Evolutionary conservation across 2,797 vertebrate species (phyloP).

Genomic region (Potorous gilbertii): DNA sequence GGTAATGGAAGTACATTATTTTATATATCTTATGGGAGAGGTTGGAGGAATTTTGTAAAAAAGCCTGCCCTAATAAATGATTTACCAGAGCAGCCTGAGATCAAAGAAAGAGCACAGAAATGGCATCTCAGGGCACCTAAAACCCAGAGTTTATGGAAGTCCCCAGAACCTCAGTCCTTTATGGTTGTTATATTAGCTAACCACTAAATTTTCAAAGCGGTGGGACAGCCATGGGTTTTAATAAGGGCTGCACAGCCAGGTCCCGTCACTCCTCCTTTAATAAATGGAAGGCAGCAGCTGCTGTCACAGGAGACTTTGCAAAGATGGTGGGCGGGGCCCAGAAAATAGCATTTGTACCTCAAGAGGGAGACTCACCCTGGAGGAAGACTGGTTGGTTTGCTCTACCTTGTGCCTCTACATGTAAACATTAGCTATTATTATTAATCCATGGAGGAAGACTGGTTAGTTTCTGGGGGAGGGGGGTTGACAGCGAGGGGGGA

Average conservation of each 20-base stretch:
- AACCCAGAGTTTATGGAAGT: slow-evolving; percentile 82
- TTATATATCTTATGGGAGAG: slow-evolving; percentile 84
- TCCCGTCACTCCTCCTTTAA: slow-evolving; percentile 35
- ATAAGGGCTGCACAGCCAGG: slow-evolving; percentile 65
- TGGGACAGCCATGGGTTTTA: slow-evolving; percentile 68
- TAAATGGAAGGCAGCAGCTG: slow-evolving; percentile 22
- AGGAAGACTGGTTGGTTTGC: neutral
- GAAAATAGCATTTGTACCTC: neutral
- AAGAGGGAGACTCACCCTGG: neutral
- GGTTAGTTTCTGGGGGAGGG: too few relatives aligned
- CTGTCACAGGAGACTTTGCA: slow-evolving; percentile 32
- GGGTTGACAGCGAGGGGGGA: neutral
- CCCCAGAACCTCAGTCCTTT: slow-evolving; percentile 77
- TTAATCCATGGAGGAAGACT: neutral
- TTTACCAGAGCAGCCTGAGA: slow-evolving; percentile 84
- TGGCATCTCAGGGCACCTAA: slow-evolving; percentile 80
- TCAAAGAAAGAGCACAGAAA: slow-evolving; percentile 84
- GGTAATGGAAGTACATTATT: slow-evolving; percentile 71
- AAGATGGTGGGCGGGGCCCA: slow-evolving; percentile 18
- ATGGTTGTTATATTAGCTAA: slow-evolving; percentile 78
- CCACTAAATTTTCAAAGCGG: slow-evolving; percentile 81
- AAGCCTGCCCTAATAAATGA: slow-evolving; percentile 84
- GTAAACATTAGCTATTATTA: too few relatives aligned
- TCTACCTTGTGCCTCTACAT: too few relatives aligned
- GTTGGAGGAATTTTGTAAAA: slow-evolving; percentile 83